phyloP scores from a whole-genome alignment of 1,140 invertebrate genomes.

The Pararge aegeria region DNA sequence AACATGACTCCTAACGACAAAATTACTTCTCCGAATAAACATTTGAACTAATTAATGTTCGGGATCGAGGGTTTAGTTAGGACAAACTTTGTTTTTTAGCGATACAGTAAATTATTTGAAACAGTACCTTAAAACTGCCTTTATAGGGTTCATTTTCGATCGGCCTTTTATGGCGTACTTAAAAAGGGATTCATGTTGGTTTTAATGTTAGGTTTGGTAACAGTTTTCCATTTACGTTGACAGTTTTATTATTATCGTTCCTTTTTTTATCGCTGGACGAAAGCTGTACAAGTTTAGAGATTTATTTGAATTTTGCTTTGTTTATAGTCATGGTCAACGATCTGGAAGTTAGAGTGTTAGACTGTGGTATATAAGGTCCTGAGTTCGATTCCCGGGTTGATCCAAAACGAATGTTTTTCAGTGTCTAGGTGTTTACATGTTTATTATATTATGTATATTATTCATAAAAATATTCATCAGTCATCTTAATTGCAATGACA shows the following conservation, averaged over 20 bases:
- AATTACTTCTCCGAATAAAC: neutral
- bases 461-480: too few relatives aligned
- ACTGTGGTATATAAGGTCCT: too few relatives aligned
- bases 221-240: neutral
- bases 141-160: neutral
- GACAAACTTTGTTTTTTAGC: slow-evolving; percentile 5
- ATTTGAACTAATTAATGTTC: slow-evolving; percentile 7
- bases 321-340: too few relatives aligned
- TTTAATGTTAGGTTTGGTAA: slow-evolving; percentile 3
- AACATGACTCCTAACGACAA: neutral
- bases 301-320: neutral
- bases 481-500: too few relatives aligned
- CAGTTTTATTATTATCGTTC: neutral
- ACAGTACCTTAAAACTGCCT: neutral
- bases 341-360: too few relatives aligned
- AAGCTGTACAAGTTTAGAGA: neutral
- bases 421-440: too few relatives aligned
- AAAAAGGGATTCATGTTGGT: neutral
- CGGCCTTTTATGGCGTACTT: neutral
- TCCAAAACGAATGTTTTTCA: too few relatives aligned
- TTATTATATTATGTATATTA: too few relatives aligned
- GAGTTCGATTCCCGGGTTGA: too few relatives aligned
- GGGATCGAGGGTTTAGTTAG: neutral
- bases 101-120: neutral
- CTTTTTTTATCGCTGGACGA: neutral